These are phyloP conservation scores for Clarias macrocephalus DNA, from an alignment of 2,113 vertebrate species.

Conservation along the genomic window DNA sequence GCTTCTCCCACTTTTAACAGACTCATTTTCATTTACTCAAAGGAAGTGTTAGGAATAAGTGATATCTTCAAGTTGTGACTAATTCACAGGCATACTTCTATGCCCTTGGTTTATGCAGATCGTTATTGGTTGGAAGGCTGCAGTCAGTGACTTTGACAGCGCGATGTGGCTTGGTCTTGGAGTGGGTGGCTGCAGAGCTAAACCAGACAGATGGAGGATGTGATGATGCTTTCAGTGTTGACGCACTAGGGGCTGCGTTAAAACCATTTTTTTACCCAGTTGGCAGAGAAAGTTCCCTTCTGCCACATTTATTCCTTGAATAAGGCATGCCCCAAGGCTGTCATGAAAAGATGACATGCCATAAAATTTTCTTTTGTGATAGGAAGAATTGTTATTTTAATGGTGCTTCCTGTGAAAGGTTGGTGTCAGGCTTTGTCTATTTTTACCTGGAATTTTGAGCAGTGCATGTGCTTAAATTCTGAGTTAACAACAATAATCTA, in stretches of 20 bases:
- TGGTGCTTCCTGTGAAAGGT: not conserved
- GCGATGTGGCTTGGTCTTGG: conserved; percentile 20
- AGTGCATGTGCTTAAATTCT: not conserved
- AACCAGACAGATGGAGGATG: conserved; percentile 40
- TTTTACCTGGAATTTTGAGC: not conserved
- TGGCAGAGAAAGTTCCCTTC: conserved; percentile 38
- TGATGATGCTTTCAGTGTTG: conserved; percentile 39
- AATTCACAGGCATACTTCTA: conserved; percentile 2
- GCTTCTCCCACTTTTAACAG: not conserved
- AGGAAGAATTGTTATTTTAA: not conserved
- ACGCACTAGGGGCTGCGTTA: conserved; percentile 28
- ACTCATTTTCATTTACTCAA: not conserved
- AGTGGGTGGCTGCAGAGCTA: conserved; percentile 33
- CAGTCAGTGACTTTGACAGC: conserved; percentile 20
- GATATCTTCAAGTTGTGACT: not conserved
- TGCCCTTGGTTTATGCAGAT: conserved; percentile 16
- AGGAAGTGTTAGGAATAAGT: conserved; percentile 1
- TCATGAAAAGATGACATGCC: conserved; percentile 20
- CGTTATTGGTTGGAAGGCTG: conserved; percentile 15
- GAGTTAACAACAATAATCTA: not conserved
- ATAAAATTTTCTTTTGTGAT: conserved; percentile 26
- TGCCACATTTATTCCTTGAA: conserved; percentile 31
- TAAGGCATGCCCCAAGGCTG: conserved; percentile 30
- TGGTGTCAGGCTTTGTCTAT: not conserved
- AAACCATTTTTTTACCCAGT: conserved; percentile 5